These are phyloP conservation scores for Selenia dentaria DNA, from an alignment of 2,888 invertebrate genomes.

Conservation along the genomic window DNA sequence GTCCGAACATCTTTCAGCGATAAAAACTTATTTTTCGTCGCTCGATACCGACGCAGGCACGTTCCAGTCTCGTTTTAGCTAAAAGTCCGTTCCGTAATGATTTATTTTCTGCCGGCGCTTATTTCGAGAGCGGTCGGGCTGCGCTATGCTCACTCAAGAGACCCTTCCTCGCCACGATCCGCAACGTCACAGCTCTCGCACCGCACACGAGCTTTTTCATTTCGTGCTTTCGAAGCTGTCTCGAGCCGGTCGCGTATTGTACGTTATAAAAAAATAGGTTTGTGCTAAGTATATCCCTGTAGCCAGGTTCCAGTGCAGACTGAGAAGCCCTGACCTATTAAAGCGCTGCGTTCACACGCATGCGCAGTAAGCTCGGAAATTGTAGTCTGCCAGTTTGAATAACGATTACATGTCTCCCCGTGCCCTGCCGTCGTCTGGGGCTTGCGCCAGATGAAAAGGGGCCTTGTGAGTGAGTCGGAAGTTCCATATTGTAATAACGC, in stretches of 20 bases:
- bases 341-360: conserved; percentile 65
- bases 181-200: conserved; percentile 29
- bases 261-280: conserved; percentile 50
- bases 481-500: conserved; percentile 32
- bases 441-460: conserved; percentile 46
- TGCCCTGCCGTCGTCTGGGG: conserved; percentile 64
- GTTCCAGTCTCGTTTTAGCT: conserved; percentile 47
- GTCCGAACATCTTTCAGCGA: conserved; percentile 35
- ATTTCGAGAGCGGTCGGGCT: conserved; percentile 52
- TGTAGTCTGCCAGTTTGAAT: conserved; percentile 69
- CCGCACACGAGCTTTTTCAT: conserved; percentile 36
- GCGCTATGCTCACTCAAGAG: conserved; percentile 45
- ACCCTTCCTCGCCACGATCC: conserved; percentile 31
- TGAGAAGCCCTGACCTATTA: conserved; percentile 78
- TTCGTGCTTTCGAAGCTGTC: conserved; percentile 38
- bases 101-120: conserved; percentile 51
- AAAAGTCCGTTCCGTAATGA: conserved; percentile 42
- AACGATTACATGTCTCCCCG: conserved; percentile 74
- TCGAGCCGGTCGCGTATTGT: conserved; percentile 34
- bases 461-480: conserved; percentile 42
- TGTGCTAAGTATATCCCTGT: conserved; percentile 64
- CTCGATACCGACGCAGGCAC: conserved; percentile 41
- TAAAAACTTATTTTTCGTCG: conserved; percentile 36
- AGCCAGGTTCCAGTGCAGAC: conserved; percentile 70
- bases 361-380: conserved; percentile 67